phyloP scores from a whole-genome alignment of 2,888 invertebrate species.

The Caenorhabditis plicata region DNA sequence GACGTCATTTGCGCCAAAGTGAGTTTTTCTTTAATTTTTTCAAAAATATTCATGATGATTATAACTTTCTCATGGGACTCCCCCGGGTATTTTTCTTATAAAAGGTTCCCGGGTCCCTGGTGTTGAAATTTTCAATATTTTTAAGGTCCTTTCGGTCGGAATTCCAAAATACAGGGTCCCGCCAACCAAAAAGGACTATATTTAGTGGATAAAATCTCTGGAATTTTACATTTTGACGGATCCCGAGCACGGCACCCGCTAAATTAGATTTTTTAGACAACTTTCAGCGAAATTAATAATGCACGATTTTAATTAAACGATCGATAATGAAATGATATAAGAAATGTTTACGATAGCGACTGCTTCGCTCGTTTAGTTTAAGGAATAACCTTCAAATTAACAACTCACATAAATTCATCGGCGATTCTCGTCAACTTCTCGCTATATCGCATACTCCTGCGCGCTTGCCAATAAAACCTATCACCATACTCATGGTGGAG shows the following conservation, averaged over 20 bases:
- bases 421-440: slow-evolving; percentile 75
- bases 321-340: background rate
- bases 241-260: too few species aligned
- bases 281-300: too few species aligned
- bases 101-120: slow-evolving; percentile 66
- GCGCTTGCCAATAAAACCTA: slow-evolving; percentile 76
- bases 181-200: too few species aligned
- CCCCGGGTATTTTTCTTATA: slow-evolving; percentile 70
- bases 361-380: background rate
- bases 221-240: too few species aligned
- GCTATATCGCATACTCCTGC: slow-evolving; percentile 87
- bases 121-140: too few species aligned
- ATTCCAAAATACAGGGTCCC: too few species aligned
- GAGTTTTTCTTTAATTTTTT: slow-evolving; percentile 11
- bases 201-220: too few species aligned
- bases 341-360: background rate
- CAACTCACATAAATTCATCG: slow-evolving; percentile 73
- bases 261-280: too few species aligned
- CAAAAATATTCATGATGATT: slow-evolving; percentile 28
- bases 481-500: slow-evolving; percentile 86
- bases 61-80: slow-evolving; percentile 39
- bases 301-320: background rate
- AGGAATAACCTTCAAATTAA: slow-evolving; percentile 66
- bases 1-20: too few species aligned
- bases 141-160: too few species aligned